Conservation (phyloP, 2,797 vertebrate genomes). For the Cottoperca gobio region DNA sequence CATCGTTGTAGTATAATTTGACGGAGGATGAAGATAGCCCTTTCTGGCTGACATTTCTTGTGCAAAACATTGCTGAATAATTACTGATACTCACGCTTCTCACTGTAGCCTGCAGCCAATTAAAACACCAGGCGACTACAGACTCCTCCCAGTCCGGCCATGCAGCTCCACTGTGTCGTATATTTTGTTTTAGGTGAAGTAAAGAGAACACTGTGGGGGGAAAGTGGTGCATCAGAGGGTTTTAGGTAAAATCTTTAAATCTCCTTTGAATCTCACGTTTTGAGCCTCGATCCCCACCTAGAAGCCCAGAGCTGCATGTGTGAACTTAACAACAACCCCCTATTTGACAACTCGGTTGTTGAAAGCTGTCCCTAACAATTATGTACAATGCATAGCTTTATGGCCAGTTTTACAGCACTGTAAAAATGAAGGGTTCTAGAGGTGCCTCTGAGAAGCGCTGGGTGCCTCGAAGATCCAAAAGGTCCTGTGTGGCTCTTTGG, state of each 20-base stretch:
- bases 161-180: slow-evolving; percentile 82
- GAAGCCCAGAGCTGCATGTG: slow-evolving; percentile 20
- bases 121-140: slow-evolving; percentile 89
- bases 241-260: slow-evolving; percentile 48
- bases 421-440: slow-evolving; percentile 75
- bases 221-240: slow-evolving; percentile 48
- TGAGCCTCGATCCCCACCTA: slow-evolving; percentile 10
- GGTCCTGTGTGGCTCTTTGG: slow-evolving; percentile 39
- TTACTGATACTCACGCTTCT: slow-evolving; percentile 97
- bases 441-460: slow-evolving; percentile 59
- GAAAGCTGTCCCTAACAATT: slow-evolving; percentile 74
- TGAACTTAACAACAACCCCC: slow-evolving; percentile 51
- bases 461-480: slow-evolving; percentile 59
- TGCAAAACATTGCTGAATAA: slow-evolving; percentile 99
- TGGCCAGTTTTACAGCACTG: slow-evolving; percentile 78
- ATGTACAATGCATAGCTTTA: slow-evolving; percentile 76
- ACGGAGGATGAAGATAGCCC: slow-evolving; percentile 97
- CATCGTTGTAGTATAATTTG: slow-evolving; percentile 98
- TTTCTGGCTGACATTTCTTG: slow-evolving; percentile 99
- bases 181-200: slow-evolving; percentile 84
- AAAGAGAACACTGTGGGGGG: slow-evolving; percentile 62
- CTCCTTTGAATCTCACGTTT: slow-evolving; percentile 19
- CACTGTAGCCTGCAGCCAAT: slow-evolving; percentile 95
- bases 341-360: slow-evolving; percentile 60
- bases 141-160: slow-evolving; percentile 94